Conservation (phyloP, 2,113 vertebrate genomes). For the Zosterops japonicus region DNA sequence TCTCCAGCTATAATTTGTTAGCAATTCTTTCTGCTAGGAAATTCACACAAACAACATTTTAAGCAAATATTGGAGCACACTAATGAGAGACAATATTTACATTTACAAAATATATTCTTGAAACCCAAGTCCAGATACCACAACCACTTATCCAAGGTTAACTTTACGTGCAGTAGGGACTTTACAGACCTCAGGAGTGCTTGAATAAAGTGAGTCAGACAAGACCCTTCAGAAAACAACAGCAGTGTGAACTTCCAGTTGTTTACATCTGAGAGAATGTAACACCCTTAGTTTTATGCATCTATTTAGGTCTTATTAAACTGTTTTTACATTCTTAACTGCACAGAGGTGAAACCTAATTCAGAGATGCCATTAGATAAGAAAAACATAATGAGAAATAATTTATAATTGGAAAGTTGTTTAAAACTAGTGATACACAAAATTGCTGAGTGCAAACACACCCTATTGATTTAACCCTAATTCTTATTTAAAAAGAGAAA, state of each 20-base stretch:
- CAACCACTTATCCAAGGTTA: neutral
- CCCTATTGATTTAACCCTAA: neutral
- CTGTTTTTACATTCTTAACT: neutral
- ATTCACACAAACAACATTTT: neutral
- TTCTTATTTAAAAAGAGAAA: neutral
- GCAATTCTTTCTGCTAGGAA: neutral
- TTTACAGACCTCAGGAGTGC: neutral
- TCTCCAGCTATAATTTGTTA: neutral
- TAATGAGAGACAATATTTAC: neutral
- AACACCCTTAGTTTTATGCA: neutral
- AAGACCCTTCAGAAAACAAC: neutral
- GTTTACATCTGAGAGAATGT: neutral
- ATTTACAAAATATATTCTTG: neutral
- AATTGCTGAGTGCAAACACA: neutral
- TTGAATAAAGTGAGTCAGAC: neutral
- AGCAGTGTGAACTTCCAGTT: neutral
- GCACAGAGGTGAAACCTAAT: neutral
- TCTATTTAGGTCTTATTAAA: neutral
- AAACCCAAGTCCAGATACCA: neutral
- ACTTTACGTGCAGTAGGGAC: neutral
- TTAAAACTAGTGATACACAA: neutral
- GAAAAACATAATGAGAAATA: neutral
- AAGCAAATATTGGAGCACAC: neutral
- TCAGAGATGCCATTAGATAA: neutral
- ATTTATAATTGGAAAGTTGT: neutral